Evolutionary conservation across 1,140 invertebrate species (phyloP).

Genomic region (Radopholus similis): DNA sequence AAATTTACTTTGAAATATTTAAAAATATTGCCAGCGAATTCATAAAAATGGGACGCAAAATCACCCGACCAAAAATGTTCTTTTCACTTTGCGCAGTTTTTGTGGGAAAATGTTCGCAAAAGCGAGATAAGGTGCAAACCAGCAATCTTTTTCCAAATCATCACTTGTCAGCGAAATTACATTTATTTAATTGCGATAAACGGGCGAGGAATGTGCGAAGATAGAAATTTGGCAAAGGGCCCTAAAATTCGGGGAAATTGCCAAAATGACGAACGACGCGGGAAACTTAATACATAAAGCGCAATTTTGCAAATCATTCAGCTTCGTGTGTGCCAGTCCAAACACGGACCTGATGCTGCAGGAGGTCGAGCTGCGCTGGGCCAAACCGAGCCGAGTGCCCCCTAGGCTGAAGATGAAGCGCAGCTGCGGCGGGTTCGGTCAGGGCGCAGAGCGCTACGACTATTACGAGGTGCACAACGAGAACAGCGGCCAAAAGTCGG

Average conservation of each 20-base stretch:
- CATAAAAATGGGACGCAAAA: too few relatives aligned
- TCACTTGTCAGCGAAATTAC: too few relatives aligned
- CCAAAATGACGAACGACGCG: too few relatives aligned
- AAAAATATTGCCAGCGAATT: too few relatives aligned
- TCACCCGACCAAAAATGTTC: too few relatives aligned
- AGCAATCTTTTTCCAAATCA: too few relatives aligned
- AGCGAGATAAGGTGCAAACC: not conserved
- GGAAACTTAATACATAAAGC: not conserved
- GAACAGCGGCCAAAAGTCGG: not conserved
- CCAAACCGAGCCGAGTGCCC: not conserved
- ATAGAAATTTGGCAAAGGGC: not conserved
- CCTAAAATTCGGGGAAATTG: not conserved
- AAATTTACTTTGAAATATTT: too few relatives aligned
- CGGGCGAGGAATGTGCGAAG: not conserved
- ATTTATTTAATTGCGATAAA: too few relatives aligned
- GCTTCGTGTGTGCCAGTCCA: not conserved
- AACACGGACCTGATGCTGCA: not conserved
- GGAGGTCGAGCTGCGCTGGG: not conserved
- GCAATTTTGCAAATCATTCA: not conserved
- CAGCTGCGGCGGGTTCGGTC: not conserved
- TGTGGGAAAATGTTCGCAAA: not conserved
- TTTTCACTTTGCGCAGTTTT: too few relatives aligned
- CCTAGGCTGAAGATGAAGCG: not conserved
- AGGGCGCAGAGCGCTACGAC: not conserved
- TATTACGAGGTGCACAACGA: not conserved